Conservation (phyloP, 1,140 invertebrate species). For the Eciton burchellii region DNA sequence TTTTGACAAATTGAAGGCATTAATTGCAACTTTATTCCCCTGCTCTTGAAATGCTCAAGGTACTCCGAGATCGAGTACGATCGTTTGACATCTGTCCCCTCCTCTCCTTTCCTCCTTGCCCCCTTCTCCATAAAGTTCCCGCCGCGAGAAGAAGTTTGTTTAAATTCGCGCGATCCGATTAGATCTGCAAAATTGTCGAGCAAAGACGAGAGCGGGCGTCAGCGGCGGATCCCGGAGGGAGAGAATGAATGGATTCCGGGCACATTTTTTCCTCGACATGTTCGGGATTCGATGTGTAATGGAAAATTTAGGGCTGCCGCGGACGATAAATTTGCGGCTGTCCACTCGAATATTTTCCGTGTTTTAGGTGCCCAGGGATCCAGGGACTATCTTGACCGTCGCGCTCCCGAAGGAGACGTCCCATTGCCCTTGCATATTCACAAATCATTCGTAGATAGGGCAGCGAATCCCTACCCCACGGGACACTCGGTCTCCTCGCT, state of each 20-base stretch:
- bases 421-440: slow-evolving; percentile 85
- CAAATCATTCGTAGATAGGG: slow-evolving; percentile 83
- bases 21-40: slow-evolving; percentile 5
- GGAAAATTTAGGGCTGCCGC: slow-evolving; percentile 83
- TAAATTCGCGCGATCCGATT: slow-evolving; percentile 20
- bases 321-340: slow-evolving; percentile 84
- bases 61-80: neutral
- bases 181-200: slow-evolving; percentile 20
- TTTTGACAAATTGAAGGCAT: slow-evolving; percentile 30
- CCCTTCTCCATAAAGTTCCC: neutral
- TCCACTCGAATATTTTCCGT: slow-evolving; percentile 85
- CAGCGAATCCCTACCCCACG: slow-evolving; percentile 69
- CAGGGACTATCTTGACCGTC: slow-evolving; percentile 84
- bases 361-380: slow-evolving; percentile 82
- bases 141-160: slow-evolving; percentile 19
- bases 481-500: slow-evolving; percentile 72
- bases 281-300: slow-evolving; percentile 82
- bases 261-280: slow-evolving; percentile 74
- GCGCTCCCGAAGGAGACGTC: slow-evolving; percentile 80
- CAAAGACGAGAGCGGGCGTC: slow-evolving; percentile 39
- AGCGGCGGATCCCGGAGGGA: slow-evolving; percentile 36
- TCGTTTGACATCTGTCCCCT: slow-evolving; percentile 9
- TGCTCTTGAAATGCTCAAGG: neutral
- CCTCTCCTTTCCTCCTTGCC: neutral
- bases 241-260: slow-evolving; percentile 76